Evolutionary conservation across 2,113 vertebrate genomes (phyloP).

Genomic region (Nansenia antarctica): DNA sequence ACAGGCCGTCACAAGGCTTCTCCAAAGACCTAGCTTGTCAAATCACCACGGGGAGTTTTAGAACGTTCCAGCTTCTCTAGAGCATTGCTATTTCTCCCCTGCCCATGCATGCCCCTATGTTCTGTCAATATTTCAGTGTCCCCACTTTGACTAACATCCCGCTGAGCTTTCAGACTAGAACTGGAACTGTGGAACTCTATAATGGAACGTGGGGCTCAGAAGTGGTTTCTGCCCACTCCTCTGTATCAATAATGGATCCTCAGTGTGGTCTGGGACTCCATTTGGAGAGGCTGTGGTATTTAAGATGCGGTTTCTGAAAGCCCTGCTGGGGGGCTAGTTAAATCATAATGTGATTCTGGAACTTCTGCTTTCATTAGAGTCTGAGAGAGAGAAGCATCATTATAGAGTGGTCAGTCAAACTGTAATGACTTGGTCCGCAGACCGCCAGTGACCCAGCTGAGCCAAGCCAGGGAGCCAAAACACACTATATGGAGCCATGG

Average conservation of each 20-base stretch:
- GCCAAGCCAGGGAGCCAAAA: not conserved
- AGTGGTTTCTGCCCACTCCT: not conserved
- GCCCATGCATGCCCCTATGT: not conserved
- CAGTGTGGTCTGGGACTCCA: not conserved
- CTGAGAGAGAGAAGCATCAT: not conserved
- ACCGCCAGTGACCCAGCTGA: conserved; percentile 19
- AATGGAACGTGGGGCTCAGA: conserved; percentile 15
- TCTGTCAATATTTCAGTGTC: conserved; percentile 5
- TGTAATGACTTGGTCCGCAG: conserved; percentile 1
- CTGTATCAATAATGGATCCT: conserved; percentile 35
- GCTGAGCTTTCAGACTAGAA: conserved; percentile 1
- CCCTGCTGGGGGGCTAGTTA: conserved; percentile 3
- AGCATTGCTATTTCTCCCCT: too few species aligned
- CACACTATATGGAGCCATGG: not conserved
- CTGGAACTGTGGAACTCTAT: not conserved
- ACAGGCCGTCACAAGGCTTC: too few species aligned
- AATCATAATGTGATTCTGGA: conserved; percentile 7
- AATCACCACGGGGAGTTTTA: too few species aligned
- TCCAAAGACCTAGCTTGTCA: too few species aligned
- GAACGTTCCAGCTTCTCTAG: too few species aligned
- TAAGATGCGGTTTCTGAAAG: conserved; percentile 10
- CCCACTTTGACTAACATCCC: not conserved
- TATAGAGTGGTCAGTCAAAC: not conserved
- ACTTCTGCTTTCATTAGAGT: conserved; percentile 4
- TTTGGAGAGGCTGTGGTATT: conserved; percentile 1